Percentiles rank a stretch among this genome's conserved stretches.
phyloP scores from a whole-genome alignment of 2,797 vertebrate genomes.

The Ctenopoma multispine region DNA sequence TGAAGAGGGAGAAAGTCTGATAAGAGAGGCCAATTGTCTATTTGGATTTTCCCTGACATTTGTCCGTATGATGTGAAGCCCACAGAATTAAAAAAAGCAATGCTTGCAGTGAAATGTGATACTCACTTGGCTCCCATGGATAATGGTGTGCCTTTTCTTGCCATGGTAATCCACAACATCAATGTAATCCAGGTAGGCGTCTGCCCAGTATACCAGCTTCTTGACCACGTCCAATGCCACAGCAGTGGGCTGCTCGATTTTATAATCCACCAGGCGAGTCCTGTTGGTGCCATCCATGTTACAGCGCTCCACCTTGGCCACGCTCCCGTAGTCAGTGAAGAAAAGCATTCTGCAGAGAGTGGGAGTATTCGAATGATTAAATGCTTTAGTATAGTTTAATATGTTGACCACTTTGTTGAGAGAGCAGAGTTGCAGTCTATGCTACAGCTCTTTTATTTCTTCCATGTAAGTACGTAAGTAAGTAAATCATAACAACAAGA shows the following conservation, averaged over 20 bases:
- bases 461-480: not conserved
- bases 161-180: conserved; percentile 96
- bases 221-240: conserved; percentile 92
- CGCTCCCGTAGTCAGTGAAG: conserved; percentile 95
- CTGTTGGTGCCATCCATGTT: conserved; percentile 97
- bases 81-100: conserved; percentile 19
- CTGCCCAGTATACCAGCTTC: conserved; percentile 97
- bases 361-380: conserved; percentile 11
- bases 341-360: conserved; percentile 91
- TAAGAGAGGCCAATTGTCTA: conserved; percentile 23
- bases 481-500: not conserved
- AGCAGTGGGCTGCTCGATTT: conserved; percentile 92
- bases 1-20: conserved; percentile 17
- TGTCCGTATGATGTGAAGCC: conserved; percentile 26
- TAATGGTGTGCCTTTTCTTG: conserved; percentile 88
- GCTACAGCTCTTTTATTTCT: not conserved
- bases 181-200: conserved; percentile 93
- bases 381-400: not conserved
- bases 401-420: not conserved
- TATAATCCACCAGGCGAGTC: conserved; percentile 90
- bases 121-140: conserved; percentile 93
- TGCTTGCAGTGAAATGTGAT: conserved; percentile 40
- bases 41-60: conserved; percentile 21
- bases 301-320: conserved; percentile 95
- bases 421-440: not conserved